Evolutionary conservation across 1,140 invertebrate species (phyloP).

Genomic region (Drosophila micromelanica): DNA sequence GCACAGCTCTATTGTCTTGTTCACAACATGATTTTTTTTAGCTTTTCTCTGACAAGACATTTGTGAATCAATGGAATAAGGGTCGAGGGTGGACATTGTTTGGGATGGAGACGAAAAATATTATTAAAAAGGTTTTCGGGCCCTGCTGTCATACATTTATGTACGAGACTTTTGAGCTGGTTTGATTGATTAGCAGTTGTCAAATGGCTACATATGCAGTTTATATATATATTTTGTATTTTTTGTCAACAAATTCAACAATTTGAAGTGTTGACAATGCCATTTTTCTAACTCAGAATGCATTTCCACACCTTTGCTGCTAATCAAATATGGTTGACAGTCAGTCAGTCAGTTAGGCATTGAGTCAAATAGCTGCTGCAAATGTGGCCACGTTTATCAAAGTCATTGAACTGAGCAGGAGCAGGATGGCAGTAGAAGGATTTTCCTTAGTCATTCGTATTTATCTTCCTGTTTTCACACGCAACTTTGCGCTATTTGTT

Average conservation of each 20-base stretch:
- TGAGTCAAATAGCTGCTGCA: constrained; percentile 22
- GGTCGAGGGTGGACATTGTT: constrained; percentile 34
- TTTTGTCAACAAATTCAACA: constrained; percentile 23
- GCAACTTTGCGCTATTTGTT: constrained; percentile 39
- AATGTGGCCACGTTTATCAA: constrained; percentile 62
- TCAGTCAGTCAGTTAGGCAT: constrained; percentile 36
- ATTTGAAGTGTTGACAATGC: constrained; percentile 65
- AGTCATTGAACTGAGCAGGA: constrained; percentile 38
- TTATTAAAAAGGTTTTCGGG: constrained; percentile 76
- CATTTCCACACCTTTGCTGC: constrained; percentile 55
- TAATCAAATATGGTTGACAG: constrained; percentile 67
- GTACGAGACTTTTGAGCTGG: constrained; percentile 34
- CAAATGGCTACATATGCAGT: constrained; percentile 60
- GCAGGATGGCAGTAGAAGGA: neutral
- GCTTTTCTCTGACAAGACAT: constrained; percentile 55
- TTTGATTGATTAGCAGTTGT: constrained; percentile 78
- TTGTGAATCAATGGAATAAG: constrained; percentile 43
- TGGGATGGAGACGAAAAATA: constrained; percentile 40
- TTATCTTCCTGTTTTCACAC: constrained; percentile 58
- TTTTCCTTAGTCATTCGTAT: constrained; percentile 39
- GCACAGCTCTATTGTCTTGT: constrained; percentile 8
- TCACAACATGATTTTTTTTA: constrained; percentile 40
- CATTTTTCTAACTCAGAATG: constrained; percentile 52
- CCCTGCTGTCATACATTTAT: constrained; percentile 61
- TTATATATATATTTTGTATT: neutral